Percentiles rank a stretch among this genome's conserved stretches.
phyloP scores from a whole-genome alignment of 2,888 invertebrate species.

The Pinctada fucata region DNA sequence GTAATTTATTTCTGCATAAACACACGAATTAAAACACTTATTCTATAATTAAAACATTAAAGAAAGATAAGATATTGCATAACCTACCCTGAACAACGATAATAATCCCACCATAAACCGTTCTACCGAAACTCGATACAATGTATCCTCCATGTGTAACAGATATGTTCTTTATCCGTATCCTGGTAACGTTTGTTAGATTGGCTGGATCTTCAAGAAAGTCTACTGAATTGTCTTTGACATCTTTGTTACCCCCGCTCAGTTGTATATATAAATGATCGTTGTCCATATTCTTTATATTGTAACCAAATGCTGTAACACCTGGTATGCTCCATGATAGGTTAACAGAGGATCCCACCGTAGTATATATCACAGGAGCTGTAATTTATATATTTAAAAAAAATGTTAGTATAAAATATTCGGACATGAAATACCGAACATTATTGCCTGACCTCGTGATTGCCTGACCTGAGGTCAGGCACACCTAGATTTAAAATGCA shows the following conservation, averaged over 20 bases:
- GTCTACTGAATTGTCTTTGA: not conserved
- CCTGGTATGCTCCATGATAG: not conserved
- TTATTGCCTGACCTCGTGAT: no score
- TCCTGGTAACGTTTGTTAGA: not conserved
- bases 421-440: no score
- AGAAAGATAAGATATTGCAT: no score
- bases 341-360: not conserved
- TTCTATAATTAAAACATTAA: no score
- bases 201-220: not conserved
- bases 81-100: not conserved
- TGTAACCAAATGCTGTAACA: not conserved
- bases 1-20: no score
- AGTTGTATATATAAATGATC: not conserved
- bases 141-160: not conserved
- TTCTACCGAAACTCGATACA: not conserved
- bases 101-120: not conserved
- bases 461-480: no score
- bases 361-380: not conserved
- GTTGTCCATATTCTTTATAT: not conserved
- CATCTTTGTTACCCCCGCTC: not conserved
- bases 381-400: no score
- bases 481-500: no score
- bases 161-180: not conserved
- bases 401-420: no score
- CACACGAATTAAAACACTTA: no score